A percentile compares a stretch with the other conserved stretches of the same genome.
These are phyloP conservation scores for Hetaerina titia DNA, from an alignment of 2,888 invertebrate genomes.

Conservation along the genomic window DNA sequence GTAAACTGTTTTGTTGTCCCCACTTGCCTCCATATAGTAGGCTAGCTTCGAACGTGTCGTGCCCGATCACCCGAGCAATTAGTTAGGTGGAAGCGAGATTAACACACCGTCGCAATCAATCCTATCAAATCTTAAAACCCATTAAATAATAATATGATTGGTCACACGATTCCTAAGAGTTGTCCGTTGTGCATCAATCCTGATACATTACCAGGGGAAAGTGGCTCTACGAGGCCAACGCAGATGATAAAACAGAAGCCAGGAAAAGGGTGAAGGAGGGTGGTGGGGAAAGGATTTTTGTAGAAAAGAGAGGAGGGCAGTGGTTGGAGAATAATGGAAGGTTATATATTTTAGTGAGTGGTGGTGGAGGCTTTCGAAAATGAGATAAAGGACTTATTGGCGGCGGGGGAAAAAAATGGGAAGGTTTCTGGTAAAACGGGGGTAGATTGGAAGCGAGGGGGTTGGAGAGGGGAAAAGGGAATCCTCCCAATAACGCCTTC, in stretches of 20 bases:
- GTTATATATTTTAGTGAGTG: constrained; percentile 39
- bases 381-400: constrained; percentile 61
- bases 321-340: constrained; percentile 46
- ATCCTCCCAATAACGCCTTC: background rate
- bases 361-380: constrained; percentile 47
- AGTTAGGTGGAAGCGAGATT: background rate
- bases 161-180: background rate
- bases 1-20: no score
- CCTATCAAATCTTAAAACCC: background rate
- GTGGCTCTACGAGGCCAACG: constrained; percentile 3
- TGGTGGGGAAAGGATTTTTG: background rate
- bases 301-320: background rate
- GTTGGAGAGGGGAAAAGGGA: background rate
- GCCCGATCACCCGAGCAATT: no score
- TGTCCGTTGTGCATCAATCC: constrained; percentile 44
- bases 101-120: background rate
- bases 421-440: background rate
- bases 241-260: constrained; percentile 56
- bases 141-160: background rate
- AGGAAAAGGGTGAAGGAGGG: background rate
- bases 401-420: constrained; percentile 1
- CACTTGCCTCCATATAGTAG: no score
- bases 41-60: no score
- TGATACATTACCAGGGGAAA: constrained; percentile 56
- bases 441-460: background rate